Evolutionary conservation across 2,797 vertebrate genomes (phyloP), one percentile per base, ranked within the genome.

Genomic region (Decapterus maruadsi): DNA sequence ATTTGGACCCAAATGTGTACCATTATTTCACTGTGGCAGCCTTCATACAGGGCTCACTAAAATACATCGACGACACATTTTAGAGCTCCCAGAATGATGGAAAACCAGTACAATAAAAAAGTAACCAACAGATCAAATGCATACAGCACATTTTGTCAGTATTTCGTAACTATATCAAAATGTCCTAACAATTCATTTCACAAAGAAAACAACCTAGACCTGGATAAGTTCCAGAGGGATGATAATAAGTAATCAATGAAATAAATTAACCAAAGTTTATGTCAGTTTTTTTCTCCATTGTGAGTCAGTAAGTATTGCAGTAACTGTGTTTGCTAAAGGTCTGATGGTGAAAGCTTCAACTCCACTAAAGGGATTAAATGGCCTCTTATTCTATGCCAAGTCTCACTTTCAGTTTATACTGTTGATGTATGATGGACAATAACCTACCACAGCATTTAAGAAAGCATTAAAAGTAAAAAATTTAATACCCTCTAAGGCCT

Each of bases 1-100:
- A 62, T 64, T 65, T 48, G 51, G 72, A 72, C 16, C 36, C 56
- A 4, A 72, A 75, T 60, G 29, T 59, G 38, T 53, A 34, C n/a
- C 20, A 34, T 34, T 34, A 34, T 34, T 34, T 34, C 31, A 34
- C 26, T 26, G 26, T 26, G 26, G 26, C 46, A 62, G 43, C 59
- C 26, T 26, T 60, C 11, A 61, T 46, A 22, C 38, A 7, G 26
- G 10, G 13, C 46, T 6, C 45, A n/a, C 14, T 17, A 43, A n/a
- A n/a, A n/a, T n/a, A n/a, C n/a, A n/a, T n/a, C n/a, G n/a, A n/a
- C n/a, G n/a, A n/a, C n/a, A n/a, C n/a, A n/a, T n/a, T n/a, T n/a
- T n/a, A n/a, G n/a, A n/a, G n/a, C n/a, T n/a, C 20, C 22, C 2
- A 29, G 10, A 51, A 22, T 51, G 50, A 22, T 9, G n/a, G 43